Conservation (phyloP, 2,888 invertebrate genomes). For the Lochmaea capreae region DNA sequence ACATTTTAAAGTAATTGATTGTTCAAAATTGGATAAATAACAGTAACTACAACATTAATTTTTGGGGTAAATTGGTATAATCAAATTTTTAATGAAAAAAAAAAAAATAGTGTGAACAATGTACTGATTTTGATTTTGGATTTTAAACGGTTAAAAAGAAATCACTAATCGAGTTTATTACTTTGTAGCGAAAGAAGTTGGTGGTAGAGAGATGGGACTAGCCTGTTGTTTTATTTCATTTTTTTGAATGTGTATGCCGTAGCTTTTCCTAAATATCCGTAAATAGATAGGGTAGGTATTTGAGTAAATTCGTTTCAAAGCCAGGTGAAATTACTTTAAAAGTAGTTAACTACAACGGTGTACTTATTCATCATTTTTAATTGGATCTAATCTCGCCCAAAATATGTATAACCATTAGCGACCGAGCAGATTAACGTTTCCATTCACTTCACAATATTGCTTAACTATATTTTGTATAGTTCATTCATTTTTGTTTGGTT, state of each 20-base stretch:
- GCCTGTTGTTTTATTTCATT: slow-evolving; percentile 51
- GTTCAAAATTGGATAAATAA: slow-evolving; percentile 4
- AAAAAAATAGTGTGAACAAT: too few species aligned
- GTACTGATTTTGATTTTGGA: too few species aligned
- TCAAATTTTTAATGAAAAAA: too few species aligned
- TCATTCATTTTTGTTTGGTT: not conserved
- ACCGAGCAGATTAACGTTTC: too few species aligned
- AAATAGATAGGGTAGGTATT: slow-evolving; percentile 25
- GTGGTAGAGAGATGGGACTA: slow-evolving; percentile 57
- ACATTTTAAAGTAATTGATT: not conserved
- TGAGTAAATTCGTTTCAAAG: not conserved
- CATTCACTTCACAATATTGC: not conserved
- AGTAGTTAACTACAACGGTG: slow-evolving; percentile 12
- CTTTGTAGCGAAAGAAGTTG: slow-evolving; percentile 51
- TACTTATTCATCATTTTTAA: not conserved
- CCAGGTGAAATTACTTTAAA: slow-evolving; percentile 5
- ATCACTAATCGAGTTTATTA: slow-evolving; percentile 23
- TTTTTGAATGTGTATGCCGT: slow-evolving; percentile 60
- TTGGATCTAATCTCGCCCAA: too few species aligned
- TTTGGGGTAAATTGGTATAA: too few species aligned
- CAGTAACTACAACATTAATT: too few species aligned
- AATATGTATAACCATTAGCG: too few species aligned
- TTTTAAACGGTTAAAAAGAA: slow-evolving; percentile 11
- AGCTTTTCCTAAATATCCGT: slow-evolving; percentile 47
- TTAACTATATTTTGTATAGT: not conserved